Base-by-base conservation (phyloP, 2,113 vertebrate genomes). In the Antechinus stuartii region DNA sequence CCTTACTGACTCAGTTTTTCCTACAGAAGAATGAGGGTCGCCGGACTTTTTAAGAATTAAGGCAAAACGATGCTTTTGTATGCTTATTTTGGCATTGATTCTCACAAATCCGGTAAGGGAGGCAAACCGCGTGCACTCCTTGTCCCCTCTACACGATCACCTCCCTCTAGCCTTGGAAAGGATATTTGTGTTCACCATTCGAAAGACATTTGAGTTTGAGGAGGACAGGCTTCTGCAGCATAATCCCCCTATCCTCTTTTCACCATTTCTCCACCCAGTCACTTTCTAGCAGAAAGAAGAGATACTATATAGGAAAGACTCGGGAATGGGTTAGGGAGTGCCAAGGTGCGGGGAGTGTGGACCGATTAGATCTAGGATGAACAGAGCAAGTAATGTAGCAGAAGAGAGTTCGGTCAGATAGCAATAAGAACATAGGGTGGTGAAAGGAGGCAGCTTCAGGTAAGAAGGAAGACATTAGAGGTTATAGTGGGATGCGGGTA, bases 121-220 rank as follows among this genome's bases (percentile, higher is more conserved):
- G 42, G 68, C 68, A 84, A 22, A 84, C n/a, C 19, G 1, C n/a
- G 68, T 84, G 68, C 35, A 42, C 68, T 35, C 19, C 35, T 84
- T n/a, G 68, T 42, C 68, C 35, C 61, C 12, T 76, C 35, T 42
- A 84, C 35, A 22, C 35, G 42, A 42, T 84, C n/a, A 42, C 2
- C 2, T 42, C 68, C 19, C n/a, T 84, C n/a, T 16, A 23, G 30
- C 61, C 35, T 11, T n/a, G n/a, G 68, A 42, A 19, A 54, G 94
- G 47, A 9, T 54, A 47, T 92, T 93, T 93, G 54, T 30, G 53
- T 30, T 94, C 94, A 97, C 84, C 68, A 54, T 68, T 92, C 52
- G 61, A 30, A 53, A 8, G 93, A 23, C n/a, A 90, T 25, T 94
- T 52, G 55, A 84, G 94, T 35, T 57, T 93, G 53, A 26, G 50